Evolutionary conservation across 2,113 vertebrate species (phyloP), one percentile per base, ranked within the genome.

Genomic region (Mastomys coucha): DNA sequence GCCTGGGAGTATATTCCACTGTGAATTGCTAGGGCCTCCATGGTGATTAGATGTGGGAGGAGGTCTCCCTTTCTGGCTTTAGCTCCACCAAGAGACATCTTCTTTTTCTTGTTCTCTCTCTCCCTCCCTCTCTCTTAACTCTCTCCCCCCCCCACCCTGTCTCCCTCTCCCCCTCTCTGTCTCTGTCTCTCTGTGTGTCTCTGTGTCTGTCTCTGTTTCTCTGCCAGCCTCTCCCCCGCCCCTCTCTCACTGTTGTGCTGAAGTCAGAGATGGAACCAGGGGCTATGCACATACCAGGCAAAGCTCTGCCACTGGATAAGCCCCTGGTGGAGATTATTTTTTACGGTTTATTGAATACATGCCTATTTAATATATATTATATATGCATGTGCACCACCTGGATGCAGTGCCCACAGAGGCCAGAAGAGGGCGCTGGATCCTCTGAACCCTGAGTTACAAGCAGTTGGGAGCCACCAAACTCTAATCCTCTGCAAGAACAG

Each of bases 131-230:
- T 20, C 70, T 36, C 31, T 33, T 1, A 2, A 14, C 8, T 6
- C 8, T 4, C 7, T 26, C 24, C 0, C 8, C 7, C 9, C 42
- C 28, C 17, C 14, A 5, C 3, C 17, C 16, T 17, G 12, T 36
- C 13, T 70, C 5, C 36, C 5, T 14, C 28, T 33, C 12, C 16
- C 13, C 31, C 13, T 67, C 31, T 33, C 60, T 17, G 4, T 69
- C 28, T 69, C 63, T 65, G 9, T 65, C 67, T 14, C 28, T 33
- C 31, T 14, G 2, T 69, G 31, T 69, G 3, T 69, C 26, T 67
- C 65, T 67, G 10, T 36, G 33, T 36, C 31, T 51, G 51, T 36
- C 67, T 69, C 2, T 67, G 28, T 69, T 3, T 36, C 16, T 36
- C 16, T n/a, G 33, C n/a, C 33, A 36, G 9, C 5, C 8, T 6